Evolutionary conservation across 2,888 invertebrate genomes (phyloP).

Genomic region (Apamea anceps): DNA sequence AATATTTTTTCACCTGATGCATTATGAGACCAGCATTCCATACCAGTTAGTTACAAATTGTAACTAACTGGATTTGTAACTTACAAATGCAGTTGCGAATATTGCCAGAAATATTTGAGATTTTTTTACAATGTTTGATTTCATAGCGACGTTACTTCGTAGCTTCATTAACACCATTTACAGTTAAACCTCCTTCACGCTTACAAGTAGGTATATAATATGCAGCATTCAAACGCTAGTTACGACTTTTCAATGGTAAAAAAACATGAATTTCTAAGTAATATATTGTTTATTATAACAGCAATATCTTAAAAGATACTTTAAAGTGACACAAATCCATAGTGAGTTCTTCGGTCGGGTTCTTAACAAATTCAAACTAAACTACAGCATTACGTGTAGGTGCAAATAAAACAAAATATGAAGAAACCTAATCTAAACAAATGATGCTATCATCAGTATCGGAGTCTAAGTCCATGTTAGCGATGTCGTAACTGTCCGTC

Average conservation of each 20-base stretch:
- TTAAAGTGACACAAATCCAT: not conserved
- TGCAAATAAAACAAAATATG: constrained; percentile 14
- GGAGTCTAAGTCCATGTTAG: constrained; percentile 84
- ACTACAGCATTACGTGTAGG: constrained; percentile 5
- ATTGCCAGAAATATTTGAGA: not conserved
- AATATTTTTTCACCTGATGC: not conserved
- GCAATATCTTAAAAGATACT: not conserved
- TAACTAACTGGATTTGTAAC: too few relatives aligned
- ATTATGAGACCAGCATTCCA: not conserved
- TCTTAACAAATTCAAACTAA: constrained; percentile 4
- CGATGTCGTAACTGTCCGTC: constrained; percentile 80
- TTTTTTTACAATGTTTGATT: not conserved
- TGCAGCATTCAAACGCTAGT: not conserved
- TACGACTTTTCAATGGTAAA: not conserved
- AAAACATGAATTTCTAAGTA: constrained; percentile 18
- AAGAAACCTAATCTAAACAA: constrained; percentile 64
- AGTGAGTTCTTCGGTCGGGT: not conserved
- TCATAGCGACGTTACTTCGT: not conserved
- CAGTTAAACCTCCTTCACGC: too few relatives aligned
- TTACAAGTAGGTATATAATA: not conserved
- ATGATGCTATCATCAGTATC: constrained; percentile 73
- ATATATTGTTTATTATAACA: constrained; percentile 39
- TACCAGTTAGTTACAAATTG: too few relatives aligned
- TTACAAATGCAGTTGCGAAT: not conserved
- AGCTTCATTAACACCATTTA: not conserved